Base-by-base conservation (phyloP, 2,888 invertebrate species). In the Ophion ellenae region DNA sequence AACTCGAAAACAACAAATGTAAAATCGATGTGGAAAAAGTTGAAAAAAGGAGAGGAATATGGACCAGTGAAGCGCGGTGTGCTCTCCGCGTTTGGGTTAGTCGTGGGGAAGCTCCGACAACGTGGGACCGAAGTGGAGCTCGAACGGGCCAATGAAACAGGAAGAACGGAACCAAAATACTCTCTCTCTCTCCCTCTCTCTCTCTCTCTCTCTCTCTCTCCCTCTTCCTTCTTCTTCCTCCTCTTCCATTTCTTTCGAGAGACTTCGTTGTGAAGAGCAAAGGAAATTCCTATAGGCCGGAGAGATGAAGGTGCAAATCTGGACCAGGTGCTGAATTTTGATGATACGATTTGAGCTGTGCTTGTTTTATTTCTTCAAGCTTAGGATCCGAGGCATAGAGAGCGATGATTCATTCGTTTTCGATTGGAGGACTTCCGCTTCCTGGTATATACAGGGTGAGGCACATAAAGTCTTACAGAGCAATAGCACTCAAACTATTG, bases 41-140 rank as follows among this genome's bases (percentile, higher is more conserved):
- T 9, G 2, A 69, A 45, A 24, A 59, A 59, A n/a, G 59, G 3
- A 59, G 36, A 73, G 47, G 36, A 59, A 73, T 24, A 32, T 73
- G 71, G 36, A 10, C 17, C 32, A 36, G 17, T 4, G 5, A 57
- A 59, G 57, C 40, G 40, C 40, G 40, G 1, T 7, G 40, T 6
- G 40, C 40, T 7, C 40, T 40, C 40, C 40, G 9, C 9, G 40
- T 40, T 40, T 40, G 40, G 6, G 40, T 40, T 70, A 17, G 6
- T 11, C 28, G 57, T 28, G 71, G 28, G 28, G 24, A 47, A 53
- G 70, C 53, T 70, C 53, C 47, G 20, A 28, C 53, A 11, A 32
- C 71, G 71, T 71, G 71, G 57, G 71, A 71, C 32, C 57, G 57
- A 71, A 24, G 57, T 17, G n/a, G 14, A 61, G 5, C 61, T 61